A percentile compares a stretch with the other conserved stretches of the same genome.
Conservation (phyloP, 2,113 vertebrate species). For the Scopus umbretta region DNA sequence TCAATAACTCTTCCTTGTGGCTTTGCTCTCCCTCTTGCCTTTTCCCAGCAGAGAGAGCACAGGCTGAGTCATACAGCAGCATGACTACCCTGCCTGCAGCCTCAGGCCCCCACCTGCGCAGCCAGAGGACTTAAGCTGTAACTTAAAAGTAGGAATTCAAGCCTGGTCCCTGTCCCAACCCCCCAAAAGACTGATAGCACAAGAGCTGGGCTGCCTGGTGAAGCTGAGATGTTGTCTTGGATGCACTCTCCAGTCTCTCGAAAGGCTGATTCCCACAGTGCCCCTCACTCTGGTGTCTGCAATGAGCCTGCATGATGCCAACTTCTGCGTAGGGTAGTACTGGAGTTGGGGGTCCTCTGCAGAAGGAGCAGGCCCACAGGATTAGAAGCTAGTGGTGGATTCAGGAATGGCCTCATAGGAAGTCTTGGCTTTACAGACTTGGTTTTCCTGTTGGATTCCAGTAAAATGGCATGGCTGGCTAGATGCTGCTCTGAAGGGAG, state of each 20-base stretch:
- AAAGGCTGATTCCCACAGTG: background rate
- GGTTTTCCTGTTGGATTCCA: background rate
- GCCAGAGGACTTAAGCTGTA: background rate
- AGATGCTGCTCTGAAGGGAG: background rate
- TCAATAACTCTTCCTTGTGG: background rate
- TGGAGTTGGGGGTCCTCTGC: background rate
- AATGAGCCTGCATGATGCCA: background rate
- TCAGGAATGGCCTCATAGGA: background rate
- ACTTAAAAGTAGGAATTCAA: background rate
- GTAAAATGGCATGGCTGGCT: background rate
- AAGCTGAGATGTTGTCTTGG: background rate
- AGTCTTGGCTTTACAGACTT: background rate
- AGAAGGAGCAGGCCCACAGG: background rate
- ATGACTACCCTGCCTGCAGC: background rate
- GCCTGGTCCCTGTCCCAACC: background rate
- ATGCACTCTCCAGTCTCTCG: fast-evolving
- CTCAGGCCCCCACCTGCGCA: background rate
- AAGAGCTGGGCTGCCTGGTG: background rate
- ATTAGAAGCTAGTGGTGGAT: background rate
- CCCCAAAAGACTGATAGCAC: background rate
- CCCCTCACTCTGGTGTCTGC: background rate
- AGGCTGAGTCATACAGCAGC: background rate
- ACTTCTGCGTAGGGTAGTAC: background rate
- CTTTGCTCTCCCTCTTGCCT: background rate
- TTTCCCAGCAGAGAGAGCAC: fast-evolving